Evolutionary conservation across 2,888 invertebrate genomes (phyloP), one percentile per base, ranked within the genome.

Genomic region (Thereva nobilitata): DNA sequence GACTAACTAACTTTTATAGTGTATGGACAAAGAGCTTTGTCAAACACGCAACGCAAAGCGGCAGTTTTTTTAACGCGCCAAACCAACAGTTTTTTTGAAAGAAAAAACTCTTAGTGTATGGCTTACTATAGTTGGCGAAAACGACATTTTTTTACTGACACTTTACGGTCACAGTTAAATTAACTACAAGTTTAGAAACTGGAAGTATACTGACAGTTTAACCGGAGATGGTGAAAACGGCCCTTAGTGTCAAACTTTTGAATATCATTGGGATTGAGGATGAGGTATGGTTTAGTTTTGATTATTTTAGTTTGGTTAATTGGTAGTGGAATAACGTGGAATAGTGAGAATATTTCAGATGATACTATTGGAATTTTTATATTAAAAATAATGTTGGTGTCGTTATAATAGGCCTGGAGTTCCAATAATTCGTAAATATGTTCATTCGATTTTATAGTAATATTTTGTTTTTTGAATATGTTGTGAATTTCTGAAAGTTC

Each of bases 321-420:
- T n/a, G 68, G 67, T 38, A 70, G 35, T 37, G 67, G 57, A 37
- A 69, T 67, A 8, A 72, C 38, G 40, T 71, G 68, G 23, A 53
- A 61, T 41, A 70, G 44, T 42, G 57, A 42, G 40, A 67, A 67
- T 4, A 54, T 44, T 55, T 61, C 57, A 45, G 41, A 9, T 23
- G 56, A 55, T 44, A 70, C 42, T 42, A 57, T 69, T 8, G 70
- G 71, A 8, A 70, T 68, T 34, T 69, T 45, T 10, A 69, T 56
- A 40, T 69, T 70, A 50, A 71, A 70, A 52, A 71, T 65, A 45
- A 71, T 71, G 34, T 72, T 71, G 9, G 64, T 42, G 37, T 68
- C 10, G 44, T 68, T 70, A 23, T 65, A 69, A 23, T 68, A 65
- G 34, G 71, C 67, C 49, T 70, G 66, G 40, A 71, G 37, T 37